phyloP scores from a whole-genome alignment of 2,797 vertebrate genomes.

The Enteromius thamalakanensis region DNA sequence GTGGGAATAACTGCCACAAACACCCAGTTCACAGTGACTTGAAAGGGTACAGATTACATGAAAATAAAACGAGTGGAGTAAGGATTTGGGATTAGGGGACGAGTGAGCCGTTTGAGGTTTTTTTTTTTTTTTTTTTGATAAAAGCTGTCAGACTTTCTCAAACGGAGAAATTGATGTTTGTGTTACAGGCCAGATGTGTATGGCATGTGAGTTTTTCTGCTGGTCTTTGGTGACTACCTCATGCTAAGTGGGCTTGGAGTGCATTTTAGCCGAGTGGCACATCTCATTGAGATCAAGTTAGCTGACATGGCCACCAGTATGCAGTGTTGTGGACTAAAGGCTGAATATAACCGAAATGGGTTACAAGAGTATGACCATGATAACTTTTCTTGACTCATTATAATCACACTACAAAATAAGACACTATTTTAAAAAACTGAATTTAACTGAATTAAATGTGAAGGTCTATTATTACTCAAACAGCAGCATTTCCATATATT shows the following conservation, averaged over 20 bases:
- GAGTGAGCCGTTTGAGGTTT: conserved; percentile 26
- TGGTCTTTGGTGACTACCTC: neutral
- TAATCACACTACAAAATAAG: neutral
- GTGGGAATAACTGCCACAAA: conserved; percentile 22
- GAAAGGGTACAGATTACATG: conserved; percentile 38
- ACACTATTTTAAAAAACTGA: neutral
- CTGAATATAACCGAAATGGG: neutral
- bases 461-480: neutral
- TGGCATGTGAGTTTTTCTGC: conserved; percentile 2
- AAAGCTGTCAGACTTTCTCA: conserved; percentile 29
- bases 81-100: conserved; percentile 50
- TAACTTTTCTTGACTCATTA: neutral
- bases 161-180: conserved; percentile 19
- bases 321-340: neutral
- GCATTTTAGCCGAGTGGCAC: conserved; percentile 23
- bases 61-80: conserved; percentile 24
- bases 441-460: neutral
- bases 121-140: conserved; percentile 19
- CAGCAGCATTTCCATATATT: too few relatives aligned
- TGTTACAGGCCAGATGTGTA: neutral
- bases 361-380: neutral
- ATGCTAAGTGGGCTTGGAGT: neutral
- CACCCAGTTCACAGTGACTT: conserved; percentile 38
- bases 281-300: conserved; percentile 19
- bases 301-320: conserved; percentile 3